These are phyloP conservation scores for Tipula confusa DNA, from an alignment of 2,888 invertebrate genomes.

Conservation along the genomic window DNA sequence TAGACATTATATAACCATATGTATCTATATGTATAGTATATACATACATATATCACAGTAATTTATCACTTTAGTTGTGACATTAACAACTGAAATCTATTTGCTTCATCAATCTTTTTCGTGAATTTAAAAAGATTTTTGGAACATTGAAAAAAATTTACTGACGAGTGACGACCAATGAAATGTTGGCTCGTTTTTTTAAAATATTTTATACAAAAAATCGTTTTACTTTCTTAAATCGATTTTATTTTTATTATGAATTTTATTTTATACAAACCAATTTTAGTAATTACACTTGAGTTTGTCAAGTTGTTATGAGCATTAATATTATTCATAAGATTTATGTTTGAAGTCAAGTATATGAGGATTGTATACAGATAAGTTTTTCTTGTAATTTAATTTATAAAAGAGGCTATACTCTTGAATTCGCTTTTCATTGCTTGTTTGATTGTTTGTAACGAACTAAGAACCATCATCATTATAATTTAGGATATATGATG, in stretches of 20 bases:
- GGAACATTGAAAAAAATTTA: neutral
- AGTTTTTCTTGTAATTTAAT: too few relatives aligned
- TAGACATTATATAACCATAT: neutral
- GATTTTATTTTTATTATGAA: neutral
- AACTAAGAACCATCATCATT: neutral
- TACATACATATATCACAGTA: neutral
- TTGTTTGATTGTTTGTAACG: neutral
- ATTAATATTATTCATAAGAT: neutral
- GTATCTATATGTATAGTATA: neutral
- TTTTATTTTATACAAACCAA: neutral
- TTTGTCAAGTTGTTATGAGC: neutral
- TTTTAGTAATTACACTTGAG: neutral
- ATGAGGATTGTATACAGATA: too few relatives aligned
- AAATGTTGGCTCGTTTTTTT: too few relatives aligned
- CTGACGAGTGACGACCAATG: too few relatives aligned
- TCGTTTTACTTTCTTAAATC: neutral
- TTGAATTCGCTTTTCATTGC: neutral
- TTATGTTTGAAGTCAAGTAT: neutral
- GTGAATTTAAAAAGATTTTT: neutral
- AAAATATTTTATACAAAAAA: too few relatives aligned
- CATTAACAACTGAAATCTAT: neutral
- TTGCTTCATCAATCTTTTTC: neutral
- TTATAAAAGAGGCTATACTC: neutral
- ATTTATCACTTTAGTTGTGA: neutral
- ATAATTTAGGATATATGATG: too few relatives aligned